These are phyloP conservation scores for Mizuhopecten yessoensis DNA, from an alignment of 1,140 invertebrate genomes.

Conservation along the genomic window DNA sequence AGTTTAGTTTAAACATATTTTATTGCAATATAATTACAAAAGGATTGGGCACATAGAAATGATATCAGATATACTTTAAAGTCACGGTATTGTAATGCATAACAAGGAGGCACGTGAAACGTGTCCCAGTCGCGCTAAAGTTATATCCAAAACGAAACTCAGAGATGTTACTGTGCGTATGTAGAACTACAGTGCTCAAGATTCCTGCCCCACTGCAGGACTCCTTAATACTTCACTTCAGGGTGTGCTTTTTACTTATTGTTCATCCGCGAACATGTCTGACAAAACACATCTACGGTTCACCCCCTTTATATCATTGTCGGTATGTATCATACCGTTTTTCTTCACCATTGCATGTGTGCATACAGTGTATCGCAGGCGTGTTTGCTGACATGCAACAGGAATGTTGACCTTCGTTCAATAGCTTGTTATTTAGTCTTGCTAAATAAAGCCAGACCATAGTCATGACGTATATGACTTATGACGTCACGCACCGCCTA, in stretches of 20 bases:
- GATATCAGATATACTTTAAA: no score
- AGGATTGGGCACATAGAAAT: no score
- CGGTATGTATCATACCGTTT: neutral
- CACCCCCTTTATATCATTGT: neutral
- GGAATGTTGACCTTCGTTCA: neutral
- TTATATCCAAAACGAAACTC: no score
- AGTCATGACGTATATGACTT: neutral
- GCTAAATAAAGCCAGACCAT: slow-evolving; percentile 11
- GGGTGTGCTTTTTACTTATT: neutral
- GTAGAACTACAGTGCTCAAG: no score
- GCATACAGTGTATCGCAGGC: neutral
- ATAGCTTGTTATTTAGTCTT: neutral
- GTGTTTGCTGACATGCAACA: neutral
- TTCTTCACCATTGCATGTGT: neutral
- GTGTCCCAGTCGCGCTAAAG: no score
- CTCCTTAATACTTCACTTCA: neutral
- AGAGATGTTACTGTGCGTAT: no score
- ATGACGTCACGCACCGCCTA: neutral
- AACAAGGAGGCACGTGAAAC: no score
- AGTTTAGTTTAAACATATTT: no score
- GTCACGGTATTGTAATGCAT: no score
- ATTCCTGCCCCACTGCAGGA: no score
- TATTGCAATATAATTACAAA: no score
- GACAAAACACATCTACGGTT: neutral
- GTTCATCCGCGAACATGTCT: neutral